A percentile compares a stretch with the other conserved stretches of the same genome.
Evolutionary conservation across 2,888 invertebrate genomes (phyloP).

Genomic region (Galerucella pusilla): DNA sequence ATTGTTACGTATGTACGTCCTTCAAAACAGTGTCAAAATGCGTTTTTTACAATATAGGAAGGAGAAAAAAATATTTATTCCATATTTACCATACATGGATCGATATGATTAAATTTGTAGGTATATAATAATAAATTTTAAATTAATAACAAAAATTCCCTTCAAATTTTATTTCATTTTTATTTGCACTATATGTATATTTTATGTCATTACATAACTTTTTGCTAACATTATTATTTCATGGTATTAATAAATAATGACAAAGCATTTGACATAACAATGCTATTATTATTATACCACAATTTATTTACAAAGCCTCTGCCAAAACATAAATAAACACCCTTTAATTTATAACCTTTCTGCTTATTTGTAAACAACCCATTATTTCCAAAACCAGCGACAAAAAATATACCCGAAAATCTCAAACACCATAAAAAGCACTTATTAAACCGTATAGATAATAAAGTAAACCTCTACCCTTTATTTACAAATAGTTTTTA

Average conservation of each 20-base stretch:
- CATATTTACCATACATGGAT: too few species aligned
- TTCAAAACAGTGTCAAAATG: too few species aligned
- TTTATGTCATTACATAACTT: neutral
- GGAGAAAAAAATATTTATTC: too few species aligned
- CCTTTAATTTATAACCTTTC: constrained; percentile 31
- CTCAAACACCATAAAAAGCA: constrained; percentile 20
- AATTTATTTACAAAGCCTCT: neutral
- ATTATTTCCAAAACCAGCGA: constrained; percentile 23
- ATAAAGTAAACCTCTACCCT: constrained; percentile 52
- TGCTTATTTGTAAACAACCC: constrained; percentile 30
- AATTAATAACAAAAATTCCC: too few species aligned
- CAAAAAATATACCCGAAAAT: constrained; percentile 22
- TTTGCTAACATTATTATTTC: neutral
- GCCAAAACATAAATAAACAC: constrained; percentile 29
- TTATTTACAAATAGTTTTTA: constrained; percentile 59
- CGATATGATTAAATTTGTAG: too few species aligned
- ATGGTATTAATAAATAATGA: neutral
- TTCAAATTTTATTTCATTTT: neutral
- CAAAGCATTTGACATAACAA: neutral
- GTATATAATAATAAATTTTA: too few species aligned
- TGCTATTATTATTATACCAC: neutral
- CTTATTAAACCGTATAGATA: constrained; percentile 40
- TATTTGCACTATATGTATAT: neutral
- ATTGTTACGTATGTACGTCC: too few species aligned
- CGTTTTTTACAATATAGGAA: too few species aligned